Percentiles rank a stretch among this genome's conserved stretches.
Evolutionary conservation across 2,797 vertebrate genomes (phyloP).

Genomic region (Cygnus olor): DNA sequence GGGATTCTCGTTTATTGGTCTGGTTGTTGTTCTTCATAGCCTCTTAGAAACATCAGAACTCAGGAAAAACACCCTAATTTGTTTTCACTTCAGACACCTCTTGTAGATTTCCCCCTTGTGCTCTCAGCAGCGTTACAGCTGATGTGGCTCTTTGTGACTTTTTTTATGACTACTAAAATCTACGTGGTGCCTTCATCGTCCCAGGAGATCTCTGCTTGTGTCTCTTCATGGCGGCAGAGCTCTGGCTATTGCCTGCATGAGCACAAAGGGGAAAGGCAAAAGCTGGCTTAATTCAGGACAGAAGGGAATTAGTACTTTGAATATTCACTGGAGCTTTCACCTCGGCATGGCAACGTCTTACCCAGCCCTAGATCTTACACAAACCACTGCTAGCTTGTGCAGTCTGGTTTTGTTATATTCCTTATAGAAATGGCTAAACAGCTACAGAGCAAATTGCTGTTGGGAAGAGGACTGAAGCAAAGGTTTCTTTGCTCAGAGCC

Average conservation of each 20-base stretch:
- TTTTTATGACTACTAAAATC: neutral
- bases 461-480: neutral
- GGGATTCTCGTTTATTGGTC: neutral
- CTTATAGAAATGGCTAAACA: too few relatives aligned
- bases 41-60: neutral
- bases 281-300: rapidly evolving
- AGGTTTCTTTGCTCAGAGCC: neutral
- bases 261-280: neutral
- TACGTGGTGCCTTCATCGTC: neutral
- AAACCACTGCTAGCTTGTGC: neutral
- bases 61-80: rapidly evolving
- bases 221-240: neutral
- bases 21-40: neutral
- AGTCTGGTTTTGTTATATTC: neutral
- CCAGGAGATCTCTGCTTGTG: neutral
- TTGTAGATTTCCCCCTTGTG: neutral
- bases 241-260: neutral
- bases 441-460: neutral
- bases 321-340: rapidly evolving
- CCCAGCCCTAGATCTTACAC: too few relatives aligned
- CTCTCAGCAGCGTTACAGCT: rapidly evolving
- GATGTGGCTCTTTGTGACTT: neutral
- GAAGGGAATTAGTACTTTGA: neutral
- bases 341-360: rapidly evolving
- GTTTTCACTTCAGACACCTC: neutral